These are phyloP conservation scores for Odocoileus virginianus DNA, from an alignment of 2,113 vertebrate genomes.

Conservation along the genomic window DNA sequence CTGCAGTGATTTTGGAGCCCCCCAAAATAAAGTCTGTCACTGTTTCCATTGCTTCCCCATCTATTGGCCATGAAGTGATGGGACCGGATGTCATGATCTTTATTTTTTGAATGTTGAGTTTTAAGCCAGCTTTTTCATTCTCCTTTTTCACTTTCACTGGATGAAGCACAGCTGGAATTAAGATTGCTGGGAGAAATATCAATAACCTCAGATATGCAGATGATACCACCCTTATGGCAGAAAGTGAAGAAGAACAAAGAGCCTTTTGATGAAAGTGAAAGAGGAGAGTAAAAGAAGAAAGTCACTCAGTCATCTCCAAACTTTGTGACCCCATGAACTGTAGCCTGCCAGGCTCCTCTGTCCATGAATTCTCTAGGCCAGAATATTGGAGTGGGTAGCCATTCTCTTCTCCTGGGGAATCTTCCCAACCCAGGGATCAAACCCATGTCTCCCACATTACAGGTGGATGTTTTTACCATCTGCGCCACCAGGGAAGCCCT, in stretches of 20 bases:
- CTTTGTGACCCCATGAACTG: neutral
- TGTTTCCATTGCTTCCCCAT: neutral
- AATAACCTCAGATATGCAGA: neutral
- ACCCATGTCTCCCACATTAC: neutral
- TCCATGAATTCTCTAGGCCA: neutral
- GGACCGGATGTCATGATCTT: neutral
- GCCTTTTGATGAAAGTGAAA: neutral
- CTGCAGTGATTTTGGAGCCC: neutral
- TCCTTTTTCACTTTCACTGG: neutral
- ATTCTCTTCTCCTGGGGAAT: neutral
- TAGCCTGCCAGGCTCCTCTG: neutral
- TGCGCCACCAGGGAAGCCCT: rapidly evolving
- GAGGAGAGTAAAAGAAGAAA: neutral
- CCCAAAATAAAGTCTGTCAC: neutral
- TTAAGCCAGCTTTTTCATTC: neutral
- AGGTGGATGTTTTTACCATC: neutral
- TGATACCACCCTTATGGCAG: neutral
- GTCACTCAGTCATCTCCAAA: neutral
- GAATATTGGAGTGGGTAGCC: neutral
- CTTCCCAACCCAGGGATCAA: neutral
- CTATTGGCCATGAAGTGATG: neutral
- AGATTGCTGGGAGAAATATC: neutral
- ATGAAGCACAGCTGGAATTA: neutral
- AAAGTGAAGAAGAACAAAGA: neutral
- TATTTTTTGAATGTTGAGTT: neutral